Evolutionary conservation across 2,113 vertebrate genomes (phyloP).

Genomic region (Cnemophilus loriae): DNA sequence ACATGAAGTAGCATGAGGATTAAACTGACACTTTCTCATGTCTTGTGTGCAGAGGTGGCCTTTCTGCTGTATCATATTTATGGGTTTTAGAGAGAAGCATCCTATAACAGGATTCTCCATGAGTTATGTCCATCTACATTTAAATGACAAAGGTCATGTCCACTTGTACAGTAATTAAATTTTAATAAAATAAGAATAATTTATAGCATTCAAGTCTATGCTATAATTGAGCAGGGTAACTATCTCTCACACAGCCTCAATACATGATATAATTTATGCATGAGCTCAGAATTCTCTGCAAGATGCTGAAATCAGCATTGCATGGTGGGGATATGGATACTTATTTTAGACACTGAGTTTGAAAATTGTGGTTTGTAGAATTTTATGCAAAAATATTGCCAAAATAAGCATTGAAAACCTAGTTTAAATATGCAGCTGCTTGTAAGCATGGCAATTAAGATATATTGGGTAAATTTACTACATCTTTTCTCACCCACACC

Average conservation of each 20-base stretch:
- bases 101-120: not conserved
- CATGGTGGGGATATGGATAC: not conserved
- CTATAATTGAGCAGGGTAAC: not conserved
- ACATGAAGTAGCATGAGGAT: not conserved
- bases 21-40: not conserved
- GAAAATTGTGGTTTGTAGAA: slow-evolving; percentile 40
- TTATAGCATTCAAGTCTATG: not conserved
- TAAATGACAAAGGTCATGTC: not conserved
- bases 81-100: not conserved
- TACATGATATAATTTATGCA: not conserved
- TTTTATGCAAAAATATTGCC: slow-evolving; percentile 54
- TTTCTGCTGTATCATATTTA: not conserved
- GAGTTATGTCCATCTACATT: not conserved
- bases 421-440: slow-evolving; percentile 52
- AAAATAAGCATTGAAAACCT: slow-evolving; percentile 49
- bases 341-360: slow-evolving; percentile 12
- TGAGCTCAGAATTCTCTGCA: not conserved
- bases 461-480: slow-evolving; percentile 8
- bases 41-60: not conserved
- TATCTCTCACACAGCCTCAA: not conserved
- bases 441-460: slow-evolving; percentile 44
- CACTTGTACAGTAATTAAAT: not conserved
- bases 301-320: slow-evolving; percentile 32
- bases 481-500: slow-evolving; percentile 19
- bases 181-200: slow-evolving; percentile 4